phyloP scores from a whole-genome alignment of 1,140 invertebrate species.

The Drosophila busckii region DNA sequence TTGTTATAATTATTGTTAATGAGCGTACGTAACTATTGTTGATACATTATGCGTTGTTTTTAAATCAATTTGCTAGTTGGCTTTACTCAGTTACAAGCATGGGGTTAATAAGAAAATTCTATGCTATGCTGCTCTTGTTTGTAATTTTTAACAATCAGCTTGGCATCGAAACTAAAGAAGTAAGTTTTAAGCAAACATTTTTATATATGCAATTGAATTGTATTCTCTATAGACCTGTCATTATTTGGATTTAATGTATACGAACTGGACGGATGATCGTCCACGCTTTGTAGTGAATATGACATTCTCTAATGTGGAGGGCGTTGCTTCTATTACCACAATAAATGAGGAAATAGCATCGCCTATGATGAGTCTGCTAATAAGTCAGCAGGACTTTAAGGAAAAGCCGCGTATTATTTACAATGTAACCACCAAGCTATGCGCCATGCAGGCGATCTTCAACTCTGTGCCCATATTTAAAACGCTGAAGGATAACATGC shows the following conservation, averaged over 20 bases:
- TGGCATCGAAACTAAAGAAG: no score
- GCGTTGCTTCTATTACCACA: slow-evolving; percentile 45
- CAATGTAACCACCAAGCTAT: slow-evolving; percentile 56
- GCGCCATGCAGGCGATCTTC: slow-evolving; percentile 39
- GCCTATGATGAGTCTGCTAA: slow-evolving; percentile 34
- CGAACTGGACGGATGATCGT: slow-evolving; percentile 58
- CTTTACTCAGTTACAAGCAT: no score
- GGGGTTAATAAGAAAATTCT: no score
- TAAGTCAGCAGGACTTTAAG: slow-evolving; percentile 26
- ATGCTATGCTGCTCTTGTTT: no score
- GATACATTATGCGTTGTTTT: no score
- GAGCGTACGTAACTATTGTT: slow-evolving; percentile 1
- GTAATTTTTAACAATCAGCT: no score
- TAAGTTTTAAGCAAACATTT: no score
- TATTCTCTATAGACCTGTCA: slow-evolving; percentile 33
- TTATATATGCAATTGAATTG: no score
- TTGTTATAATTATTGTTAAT: slow-evolving; percentile 21
- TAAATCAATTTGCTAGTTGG: no score
- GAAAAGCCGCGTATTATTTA: slow-evolving; percentile 42
- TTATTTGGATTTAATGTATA: slow-evolving; percentile 32
- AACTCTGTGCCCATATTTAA: slow-evolving; percentile 60
- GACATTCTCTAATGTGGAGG: slow-evolving; percentile 51
- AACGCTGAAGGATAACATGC: slow-evolving; percentile 48
- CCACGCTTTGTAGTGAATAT: slow-evolving; percentile 59
- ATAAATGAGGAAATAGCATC: slow-evolving; percentile 50